Evolutionary conservation across 2,113 vertebrate species (phyloP).

Genomic region (Cromileptes altivelis): DNA sequence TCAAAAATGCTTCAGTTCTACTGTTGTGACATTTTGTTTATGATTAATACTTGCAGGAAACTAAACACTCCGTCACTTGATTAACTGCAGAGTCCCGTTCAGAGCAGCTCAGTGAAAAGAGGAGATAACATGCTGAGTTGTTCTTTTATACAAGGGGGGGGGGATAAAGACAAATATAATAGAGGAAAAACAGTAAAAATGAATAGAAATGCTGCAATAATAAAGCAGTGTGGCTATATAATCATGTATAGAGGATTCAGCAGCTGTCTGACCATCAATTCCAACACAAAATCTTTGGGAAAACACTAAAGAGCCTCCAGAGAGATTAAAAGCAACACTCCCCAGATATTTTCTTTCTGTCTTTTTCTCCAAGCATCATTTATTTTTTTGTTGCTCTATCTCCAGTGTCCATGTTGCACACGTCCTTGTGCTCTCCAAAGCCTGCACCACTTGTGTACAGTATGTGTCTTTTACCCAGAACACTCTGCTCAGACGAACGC

Average conservation of each 20-base stretch:
- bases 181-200: background rate
- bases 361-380: slow-evolving; percentile 32
- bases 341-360: slow-evolving; percentile 11
- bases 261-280: background rate
- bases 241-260: background rate
- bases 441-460: slow-evolving; percentile 6
- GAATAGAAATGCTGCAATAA: background rate
- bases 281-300: slow-evolving; percentile 28
- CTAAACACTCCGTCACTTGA: background rate
- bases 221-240: background rate
- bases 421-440: slow-evolving; percentile 19
- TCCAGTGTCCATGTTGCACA: slow-evolving; percentile 21
- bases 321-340: slow-evolving; percentile 44
- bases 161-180: background rate
- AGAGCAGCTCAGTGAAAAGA: background rate
- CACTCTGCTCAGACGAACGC: slow-evolving; percentile 60
- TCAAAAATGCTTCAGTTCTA: background rate
- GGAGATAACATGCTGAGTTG: background rate
- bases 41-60: slow-evolving; percentile 7
- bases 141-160: background rate
- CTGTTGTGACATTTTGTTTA: background rate
- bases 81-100: background rate
- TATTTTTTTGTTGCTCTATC: slow-evolving; percentile 1
- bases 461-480: slow-evolving; percentile 7
- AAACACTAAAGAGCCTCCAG: slow-evolving; percentile 44